A percentile compares a stretch with the other conserved stretches of the same genome.
Conservation (phyloP, 2,888 invertebrate genomes). For the Sicus ferrugineus region DNA sequence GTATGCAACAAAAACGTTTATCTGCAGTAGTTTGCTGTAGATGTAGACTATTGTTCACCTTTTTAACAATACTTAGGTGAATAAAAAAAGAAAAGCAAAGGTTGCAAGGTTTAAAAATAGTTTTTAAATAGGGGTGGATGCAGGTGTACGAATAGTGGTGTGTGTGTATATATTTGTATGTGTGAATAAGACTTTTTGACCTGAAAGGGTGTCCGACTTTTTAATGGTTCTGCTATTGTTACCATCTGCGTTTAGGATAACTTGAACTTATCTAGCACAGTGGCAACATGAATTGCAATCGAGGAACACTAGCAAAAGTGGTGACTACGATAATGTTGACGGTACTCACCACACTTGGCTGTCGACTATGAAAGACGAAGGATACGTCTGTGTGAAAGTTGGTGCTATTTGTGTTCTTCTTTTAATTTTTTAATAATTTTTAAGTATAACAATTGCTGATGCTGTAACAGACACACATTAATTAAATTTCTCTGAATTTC, state of each 20-base stretch:
- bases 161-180: neutral
- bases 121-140: too few relatives aligned
- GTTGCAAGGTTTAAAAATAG: neutral
- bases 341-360: neutral
- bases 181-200: neutral
- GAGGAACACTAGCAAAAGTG: neutral
- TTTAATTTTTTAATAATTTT: too few relatives aligned
- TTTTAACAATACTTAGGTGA: conserved; percentile 10
- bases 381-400: too few relatives aligned
- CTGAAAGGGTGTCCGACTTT: neutral
- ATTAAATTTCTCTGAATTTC: too few relatives aligned
- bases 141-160: too few relatives aligned
- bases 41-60: conserved; percentile 16
- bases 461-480: too few relatives aligned
- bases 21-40: conserved; percentile 8
- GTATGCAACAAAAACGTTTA: conserved; percentile 2
- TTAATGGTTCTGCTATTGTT: neutral
- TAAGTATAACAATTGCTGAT: too few relatives aligned
- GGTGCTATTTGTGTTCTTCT: too few relatives aligned
- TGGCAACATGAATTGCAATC: neutral
- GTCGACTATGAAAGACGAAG: too few relatives aligned
- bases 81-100: neutral
- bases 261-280: neutral
- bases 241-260: neutral
- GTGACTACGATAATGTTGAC: neutral